Conservation (phyloP, 2,113 vertebrate genomes). For the Pomatostomus ruficeps region DNA sequence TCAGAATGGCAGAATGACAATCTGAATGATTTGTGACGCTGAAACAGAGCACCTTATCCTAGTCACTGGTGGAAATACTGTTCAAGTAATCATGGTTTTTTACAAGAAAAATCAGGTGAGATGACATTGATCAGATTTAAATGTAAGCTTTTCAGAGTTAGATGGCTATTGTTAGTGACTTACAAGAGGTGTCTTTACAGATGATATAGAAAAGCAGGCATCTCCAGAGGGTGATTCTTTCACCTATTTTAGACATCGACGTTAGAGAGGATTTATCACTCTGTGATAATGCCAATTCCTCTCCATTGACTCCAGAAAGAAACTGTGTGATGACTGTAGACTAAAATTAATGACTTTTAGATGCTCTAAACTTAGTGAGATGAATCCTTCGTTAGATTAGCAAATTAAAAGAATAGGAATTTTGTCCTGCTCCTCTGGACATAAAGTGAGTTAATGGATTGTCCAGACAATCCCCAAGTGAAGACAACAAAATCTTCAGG, state of each 20-base stretch:
- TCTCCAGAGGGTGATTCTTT: constrained; percentile 7
- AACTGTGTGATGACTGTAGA: neutral
- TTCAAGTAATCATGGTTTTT: neutral
- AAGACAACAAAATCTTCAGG: neutral
- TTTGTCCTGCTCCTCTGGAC: neutral
- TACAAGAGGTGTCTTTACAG: neutral
- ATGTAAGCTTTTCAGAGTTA: constrained; percentile 24
- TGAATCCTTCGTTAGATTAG: neutral
- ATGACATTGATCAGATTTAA: neutral
- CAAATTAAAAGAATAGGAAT: neutral
- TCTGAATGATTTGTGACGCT: neutral
- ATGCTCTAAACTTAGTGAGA: neutral
- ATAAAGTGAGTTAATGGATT: neutral
- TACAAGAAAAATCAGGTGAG: constrained; percentile 2
- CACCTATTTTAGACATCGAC: neutral
- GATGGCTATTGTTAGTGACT: neutral
- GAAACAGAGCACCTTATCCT: neutral
- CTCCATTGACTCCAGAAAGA: neutral
- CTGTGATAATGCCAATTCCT: neutral
- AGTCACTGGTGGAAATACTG: neutral
- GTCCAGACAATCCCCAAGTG: neutral
- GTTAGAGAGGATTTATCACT: neutral
- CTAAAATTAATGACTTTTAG: neutral
- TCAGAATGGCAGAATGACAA: neutral
- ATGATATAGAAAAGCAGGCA: neutral